Base-by-base conservation (phyloP, 2,113 vertebrate species). In the Sylvia atricapilla region DNA sequence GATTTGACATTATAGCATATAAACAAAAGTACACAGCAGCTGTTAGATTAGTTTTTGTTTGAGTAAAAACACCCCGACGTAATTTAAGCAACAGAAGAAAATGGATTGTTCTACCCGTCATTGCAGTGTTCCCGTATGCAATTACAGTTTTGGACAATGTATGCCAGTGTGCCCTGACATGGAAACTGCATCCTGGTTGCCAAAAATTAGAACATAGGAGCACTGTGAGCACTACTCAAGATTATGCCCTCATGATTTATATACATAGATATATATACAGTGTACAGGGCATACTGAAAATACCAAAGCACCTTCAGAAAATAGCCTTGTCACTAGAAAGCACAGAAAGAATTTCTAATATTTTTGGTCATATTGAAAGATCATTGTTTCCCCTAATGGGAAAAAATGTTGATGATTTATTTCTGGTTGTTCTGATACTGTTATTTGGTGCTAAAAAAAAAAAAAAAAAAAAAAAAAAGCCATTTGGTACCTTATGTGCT, bases 1-100 rank as follows among this genome's bases (percentile, higher is more conserved):
- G 84, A 95, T 97, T 97, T 98, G 98, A 98, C 97, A 97, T 95
- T 95, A 91, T 28, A 97, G 95, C 97, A 96, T 95, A 89, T 96
- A 98, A 98, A 98, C 98, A 98, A 97, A 98, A 98, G 95, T 96
- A 97, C 84, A 92, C 95, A 97, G 96, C 98, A 98, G 98, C 97
- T 98, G 98, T 97, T 97, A 91, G 94, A 97, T 98, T 97, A 94
- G 96, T 96, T 97, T 95, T 95, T 96, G 93, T 97, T 96, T 94
- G 96, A 97, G 94, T 95, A 96, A 97, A 96, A 95, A 90, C 89
- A 92, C 69, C 56, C 75, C n/a, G 58, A 39, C 23, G 30, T 90
- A 93, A 95, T 92, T 96, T 95, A 83, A 93, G 63, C 60, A 84
- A 37, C 58, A 63, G 4, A 84, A 72, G 72, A 87, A 84, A 83